phyloP scores from a whole-genome alignment of 2,888 invertebrate species.

The Spodoptera picta region DNA sequence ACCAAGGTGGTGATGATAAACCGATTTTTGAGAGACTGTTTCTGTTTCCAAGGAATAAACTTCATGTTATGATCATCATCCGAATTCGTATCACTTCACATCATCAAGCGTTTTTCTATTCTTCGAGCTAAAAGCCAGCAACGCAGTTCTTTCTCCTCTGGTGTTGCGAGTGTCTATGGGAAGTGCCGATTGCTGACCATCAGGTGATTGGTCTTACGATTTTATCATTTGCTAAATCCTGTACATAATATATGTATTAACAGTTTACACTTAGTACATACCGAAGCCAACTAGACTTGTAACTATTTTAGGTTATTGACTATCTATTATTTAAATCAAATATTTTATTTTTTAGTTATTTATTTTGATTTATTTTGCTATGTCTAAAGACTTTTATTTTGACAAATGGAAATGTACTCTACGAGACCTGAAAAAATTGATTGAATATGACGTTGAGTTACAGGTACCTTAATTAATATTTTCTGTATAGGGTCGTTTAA shows the following conservation, averaged over 20 bases:
- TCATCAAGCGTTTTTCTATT: no score
- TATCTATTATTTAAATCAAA: no score
- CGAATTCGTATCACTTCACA: no score
- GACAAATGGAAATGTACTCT: constrained; percentile 70
- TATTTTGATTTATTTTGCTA: constrained; percentile 63
- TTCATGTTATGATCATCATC: neutral
- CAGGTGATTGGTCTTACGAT: no score
- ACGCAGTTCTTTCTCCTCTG: no score
- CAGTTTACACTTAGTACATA: no score
- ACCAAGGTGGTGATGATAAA: neutral
- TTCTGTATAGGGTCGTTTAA: no score
- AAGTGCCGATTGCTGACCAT: no score
- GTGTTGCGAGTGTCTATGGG: no score
- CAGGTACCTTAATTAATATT: constrained; percentile 64
- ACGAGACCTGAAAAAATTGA: constrained; percentile 57
- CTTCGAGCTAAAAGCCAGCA: no score
- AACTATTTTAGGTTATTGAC: constrained; percentile 5
- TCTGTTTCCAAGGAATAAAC: neutral
- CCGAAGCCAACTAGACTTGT: constrained; percentile 40
- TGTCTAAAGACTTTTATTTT: constrained; percentile 78
- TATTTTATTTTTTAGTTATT: constrained; percentile 11
- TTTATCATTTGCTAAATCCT: no score
- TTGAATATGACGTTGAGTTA: constrained; percentile 66
- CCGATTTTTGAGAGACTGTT: neutral
- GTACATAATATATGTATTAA: no score